These are phyloP conservation scores for Castor canadensis DNA, from an alignment of 2,113 vertebrate species.

Conservation along the genomic window DNA sequence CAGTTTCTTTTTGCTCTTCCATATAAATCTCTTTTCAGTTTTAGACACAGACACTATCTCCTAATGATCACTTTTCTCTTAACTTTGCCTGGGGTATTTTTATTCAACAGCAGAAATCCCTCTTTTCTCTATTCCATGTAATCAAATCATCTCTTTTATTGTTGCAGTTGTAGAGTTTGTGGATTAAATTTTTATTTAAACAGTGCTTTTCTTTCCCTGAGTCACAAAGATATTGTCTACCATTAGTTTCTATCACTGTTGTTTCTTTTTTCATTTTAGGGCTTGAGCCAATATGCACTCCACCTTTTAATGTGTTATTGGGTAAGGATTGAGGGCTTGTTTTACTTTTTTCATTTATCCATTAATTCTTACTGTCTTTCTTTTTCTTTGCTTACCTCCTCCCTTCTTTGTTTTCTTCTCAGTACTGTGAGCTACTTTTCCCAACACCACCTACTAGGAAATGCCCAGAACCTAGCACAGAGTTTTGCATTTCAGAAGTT, in stretches of 20 bases:
- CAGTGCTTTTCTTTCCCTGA: neutral
- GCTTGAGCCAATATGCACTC: neutral
- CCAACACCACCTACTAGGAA: fast-evolving
- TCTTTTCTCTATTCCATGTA: no score
- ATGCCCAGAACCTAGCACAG: neutral
- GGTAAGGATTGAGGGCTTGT: neutral
- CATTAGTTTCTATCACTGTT: neutral
- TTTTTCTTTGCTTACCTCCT: neutral
- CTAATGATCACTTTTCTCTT: neutral
- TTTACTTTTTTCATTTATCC: no score
- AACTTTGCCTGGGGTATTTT: neutral
- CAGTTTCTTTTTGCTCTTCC: neutral
- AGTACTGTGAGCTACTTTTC: neutral
- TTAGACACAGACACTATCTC: neutral
- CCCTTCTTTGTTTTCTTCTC: neutral
- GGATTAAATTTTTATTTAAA: neutral
- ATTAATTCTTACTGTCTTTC: neutral
- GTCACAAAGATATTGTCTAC: neutral
- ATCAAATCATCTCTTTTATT: neutral
- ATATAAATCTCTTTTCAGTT: neutral
- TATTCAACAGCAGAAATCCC: no score
- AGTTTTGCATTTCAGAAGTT: neutral
- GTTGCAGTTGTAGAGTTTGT: neutral
- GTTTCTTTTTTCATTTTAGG: neutral
- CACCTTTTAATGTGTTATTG: neutral